Evolutionary conservation across 2,888 invertebrate species (phyloP).

Genomic region (Ophion slaviceki): DNA sequence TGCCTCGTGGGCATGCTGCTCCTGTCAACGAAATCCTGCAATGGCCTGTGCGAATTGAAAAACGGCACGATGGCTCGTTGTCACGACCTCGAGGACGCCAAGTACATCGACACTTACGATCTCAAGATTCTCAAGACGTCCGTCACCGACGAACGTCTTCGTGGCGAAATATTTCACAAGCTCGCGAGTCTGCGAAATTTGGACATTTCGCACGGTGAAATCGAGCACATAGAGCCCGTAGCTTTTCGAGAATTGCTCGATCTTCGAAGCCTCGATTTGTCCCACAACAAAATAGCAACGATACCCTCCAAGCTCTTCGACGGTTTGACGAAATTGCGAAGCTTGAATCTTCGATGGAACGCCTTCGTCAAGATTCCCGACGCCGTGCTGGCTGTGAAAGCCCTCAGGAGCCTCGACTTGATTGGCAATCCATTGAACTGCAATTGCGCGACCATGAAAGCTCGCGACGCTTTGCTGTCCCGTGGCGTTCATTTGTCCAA

Average conservation of each 20-base stretch:
- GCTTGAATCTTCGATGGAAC: slow-evolving; percentile 87
- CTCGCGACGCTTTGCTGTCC: slow-evolving; percentile 86
- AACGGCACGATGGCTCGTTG: slow-evolving; percentile 75
- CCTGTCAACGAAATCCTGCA: slow-evolving; percentile 68
- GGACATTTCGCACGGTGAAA: slow-evolving; percentile 87
- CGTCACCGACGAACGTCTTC: slow-evolving; percentile 66
- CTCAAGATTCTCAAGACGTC: slow-evolving; percentile 73
- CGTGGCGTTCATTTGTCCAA: slow-evolving; percentile 77
- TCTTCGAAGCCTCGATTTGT: slow-evolving; percentile 86
- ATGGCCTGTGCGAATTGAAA: slow-evolving; percentile 73
- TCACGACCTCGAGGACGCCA: slow-evolving; percentile 76
- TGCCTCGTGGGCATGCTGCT: slow-evolving; percentile 69
- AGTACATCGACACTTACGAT: slow-evolving; percentile 74
- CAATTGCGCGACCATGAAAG: slow-evolving; percentile 88
- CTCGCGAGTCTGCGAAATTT: slow-evolving; percentile 87
- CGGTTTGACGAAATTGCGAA: slow-evolving; percentile 86
- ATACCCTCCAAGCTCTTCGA: slow-evolving; percentile 85
- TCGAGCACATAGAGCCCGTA: slow-evolving; percentile 85
- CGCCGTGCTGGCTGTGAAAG: slow-evolving; percentile 85
- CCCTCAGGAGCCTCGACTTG: slow-evolving; percentile 87
- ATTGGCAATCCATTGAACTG: slow-evolving; percentile 89
- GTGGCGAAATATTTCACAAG: slow-evolving; percentile 76
- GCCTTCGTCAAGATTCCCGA: slow-evolving; percentile 86
- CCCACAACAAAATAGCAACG: slow-evolving; percentile 86
- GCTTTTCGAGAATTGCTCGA: slow-evolving; percentile 86